Conservation (phyloP, 2,888 invertebrate species). For the Sinotaia quadrata region DNA sequence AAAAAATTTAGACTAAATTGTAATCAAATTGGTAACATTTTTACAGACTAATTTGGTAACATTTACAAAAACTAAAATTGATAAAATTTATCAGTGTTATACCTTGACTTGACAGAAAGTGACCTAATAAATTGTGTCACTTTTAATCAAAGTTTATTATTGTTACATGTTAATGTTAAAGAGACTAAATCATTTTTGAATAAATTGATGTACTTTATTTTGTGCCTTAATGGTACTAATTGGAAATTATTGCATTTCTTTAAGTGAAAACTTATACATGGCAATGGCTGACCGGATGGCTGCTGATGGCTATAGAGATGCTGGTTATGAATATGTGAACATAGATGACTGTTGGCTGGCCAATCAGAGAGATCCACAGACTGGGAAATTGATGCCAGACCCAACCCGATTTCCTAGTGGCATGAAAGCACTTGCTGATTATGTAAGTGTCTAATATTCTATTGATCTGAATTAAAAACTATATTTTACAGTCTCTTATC, state of each 20-base stretch:
- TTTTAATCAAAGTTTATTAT: no score
- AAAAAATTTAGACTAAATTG: no score
- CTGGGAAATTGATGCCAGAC: slow-evolving; percentile 87
- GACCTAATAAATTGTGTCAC: no score
- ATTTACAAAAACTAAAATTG: no score
- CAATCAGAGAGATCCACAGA: slow-evolving; percentile 79
- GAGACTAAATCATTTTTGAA: not conserved
- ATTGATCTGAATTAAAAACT: no score
- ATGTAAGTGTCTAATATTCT: slow-evolving; percentile 79
- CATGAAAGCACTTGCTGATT: slow-evolving; percentile 90
- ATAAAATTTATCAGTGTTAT: no score
- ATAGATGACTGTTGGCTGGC: slow-evolving; percentile 89
- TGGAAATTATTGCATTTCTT: no score
- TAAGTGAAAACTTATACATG: slow-evolving; percentile 72
- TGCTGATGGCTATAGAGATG: slow-evolving; percentile 88
- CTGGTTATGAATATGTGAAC: slow-evolving; percentile 86
- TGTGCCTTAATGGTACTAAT: not conserved
- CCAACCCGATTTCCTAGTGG: slow-evolving; percentile 91
- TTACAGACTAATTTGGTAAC: no score
- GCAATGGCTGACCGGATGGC: slow-evolving; percentile 74
- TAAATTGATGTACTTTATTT: not conserved
- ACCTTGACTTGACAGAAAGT: no score
- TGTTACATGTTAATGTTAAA: no score
- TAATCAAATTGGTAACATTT: no score
- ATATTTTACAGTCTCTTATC: no score